A percentile compares a stretch with the other conserved stretches of the same genome.
These are phyloP conservation scores for Hemitrygon akajei DNA, from an alignment of 2,797 vertebrate species.

Conservation along the genomic window DNA sequence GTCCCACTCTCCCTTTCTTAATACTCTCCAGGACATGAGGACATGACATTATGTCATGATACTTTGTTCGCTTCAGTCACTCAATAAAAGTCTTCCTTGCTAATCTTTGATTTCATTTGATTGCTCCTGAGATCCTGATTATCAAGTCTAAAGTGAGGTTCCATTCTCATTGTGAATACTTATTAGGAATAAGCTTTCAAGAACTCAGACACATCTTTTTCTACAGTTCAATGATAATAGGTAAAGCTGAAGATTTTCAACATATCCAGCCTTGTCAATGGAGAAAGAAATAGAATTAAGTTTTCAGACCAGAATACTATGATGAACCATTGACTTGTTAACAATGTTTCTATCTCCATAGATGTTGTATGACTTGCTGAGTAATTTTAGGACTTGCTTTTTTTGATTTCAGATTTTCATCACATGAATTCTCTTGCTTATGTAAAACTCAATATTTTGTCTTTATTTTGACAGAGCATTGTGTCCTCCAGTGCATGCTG, in stretches of 20 bases:
- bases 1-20: neutral
- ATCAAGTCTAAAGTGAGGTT: neutral
- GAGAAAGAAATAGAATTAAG: too few relatives aligned
- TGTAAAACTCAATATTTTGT: neutral
- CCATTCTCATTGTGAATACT: neutral
- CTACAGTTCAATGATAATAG: neutral
- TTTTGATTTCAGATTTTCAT: too few relatives aligned
- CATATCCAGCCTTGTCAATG: too few relatives aligned
- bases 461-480: neutral
- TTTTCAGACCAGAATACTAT: too few relatives aligned
- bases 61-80: neutral
- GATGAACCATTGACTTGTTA: too few relatives aligned
- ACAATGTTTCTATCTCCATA: too few relatives aligned
- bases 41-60: neutral
- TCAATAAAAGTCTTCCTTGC: slow-evolving; percentile 13
- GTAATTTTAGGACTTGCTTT: too few relatives aligned
- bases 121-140: slow-evolving; percentile 15
- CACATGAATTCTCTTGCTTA: too few relatives aligned
- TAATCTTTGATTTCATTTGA: slow-evolving; percentile 22
- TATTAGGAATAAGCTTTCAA: neutral
- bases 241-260: too few relatives aligned
- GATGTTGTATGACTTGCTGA: too few relatives aligned
- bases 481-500: neutral
- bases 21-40: neutral
- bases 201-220: neutral